phyloP scores from a whole-genome alignment of 2,113 vertebrate genomes.

The Pachycephala philippinensis region DNA sequence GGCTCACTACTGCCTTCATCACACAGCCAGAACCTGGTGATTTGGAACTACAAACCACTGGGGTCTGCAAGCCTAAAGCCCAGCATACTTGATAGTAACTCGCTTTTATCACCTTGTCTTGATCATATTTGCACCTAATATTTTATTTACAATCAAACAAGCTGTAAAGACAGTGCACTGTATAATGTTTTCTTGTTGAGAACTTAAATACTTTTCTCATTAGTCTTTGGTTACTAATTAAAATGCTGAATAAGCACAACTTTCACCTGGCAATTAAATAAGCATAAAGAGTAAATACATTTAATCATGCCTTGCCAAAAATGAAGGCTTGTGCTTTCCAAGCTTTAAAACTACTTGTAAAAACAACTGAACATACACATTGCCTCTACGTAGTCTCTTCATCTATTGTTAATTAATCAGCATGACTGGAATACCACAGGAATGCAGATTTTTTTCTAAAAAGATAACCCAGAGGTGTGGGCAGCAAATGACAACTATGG shows the following conservation, averaged over 20 bases:
- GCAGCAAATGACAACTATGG: background rate
- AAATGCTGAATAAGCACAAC: background rate
- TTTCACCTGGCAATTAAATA: background rate
- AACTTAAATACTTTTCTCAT: background rate
- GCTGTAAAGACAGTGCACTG: background rate
- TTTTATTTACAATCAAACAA: background rate
- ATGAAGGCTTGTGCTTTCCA: background rate
- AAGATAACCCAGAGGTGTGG: background rate
- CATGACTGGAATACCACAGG: background rate
- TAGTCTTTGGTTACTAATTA: background rate
- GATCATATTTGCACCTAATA: background rate
- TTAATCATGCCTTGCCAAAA: background rate
- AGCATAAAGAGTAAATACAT: background rate
- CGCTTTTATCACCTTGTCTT: background rate
- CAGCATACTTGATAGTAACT: background rate
- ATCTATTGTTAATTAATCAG: background rate
- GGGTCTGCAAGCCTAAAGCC: background rate
- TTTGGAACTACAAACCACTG: background rate
- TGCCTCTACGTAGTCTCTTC: background rate
- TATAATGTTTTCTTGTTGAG: background rate
- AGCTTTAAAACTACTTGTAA: background rate
- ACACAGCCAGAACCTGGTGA: background rate
- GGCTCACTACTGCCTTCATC: background rate
- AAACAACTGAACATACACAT: background rate
- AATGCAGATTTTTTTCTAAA: background rate